A percentile compares a stretch with the other conserved stretches of the same genome.
Evolutionary conservation across 1,140 invertebrate genomes (phyloP).

Genomic region (Ectropis grisescens): DNA sequence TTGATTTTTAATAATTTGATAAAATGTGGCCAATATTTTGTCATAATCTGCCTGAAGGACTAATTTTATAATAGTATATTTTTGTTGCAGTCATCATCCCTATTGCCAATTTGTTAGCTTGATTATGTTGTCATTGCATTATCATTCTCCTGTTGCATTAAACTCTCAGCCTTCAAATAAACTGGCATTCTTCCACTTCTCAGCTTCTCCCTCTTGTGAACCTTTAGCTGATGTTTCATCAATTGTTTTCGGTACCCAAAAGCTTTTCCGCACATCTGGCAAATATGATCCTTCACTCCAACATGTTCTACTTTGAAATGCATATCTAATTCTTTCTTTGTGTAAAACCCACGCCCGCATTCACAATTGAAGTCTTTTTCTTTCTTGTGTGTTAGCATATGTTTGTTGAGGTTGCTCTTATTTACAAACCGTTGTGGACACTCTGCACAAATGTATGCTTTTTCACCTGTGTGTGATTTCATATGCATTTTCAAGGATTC

Average conservation of each 20-base stretch:
- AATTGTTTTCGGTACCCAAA: conserved; percentile 67
- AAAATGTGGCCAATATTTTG: too few relatives aligned
- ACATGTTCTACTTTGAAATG: conserved; percentile 64
- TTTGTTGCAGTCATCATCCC: too few relatives aligned
- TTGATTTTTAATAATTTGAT: too few relatives aligned
- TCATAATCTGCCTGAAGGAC: too few relatives aligned
- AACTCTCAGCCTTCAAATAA: conserved; percentile 29
- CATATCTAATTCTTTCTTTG: conserved; percentile 35
- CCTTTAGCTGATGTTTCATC: conserved; percentile 67
- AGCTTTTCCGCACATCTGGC: conserved; percentile 63
- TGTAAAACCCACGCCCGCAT: conserved; percentile 44
- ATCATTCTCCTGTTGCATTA: conserved; percentile 1
- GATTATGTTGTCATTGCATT: too few relatives aligned
- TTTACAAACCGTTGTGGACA: conserved; percentile 63
- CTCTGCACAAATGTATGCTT: conserved; percentile 61
- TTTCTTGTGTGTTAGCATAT: conserved; percentile 41
- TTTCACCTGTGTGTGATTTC: conserved; percentile 66
- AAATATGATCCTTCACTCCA: conserved; percentile 67
- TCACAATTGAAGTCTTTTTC: conserved; percentile 49
- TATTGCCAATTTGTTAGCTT: too few relatives aligned
- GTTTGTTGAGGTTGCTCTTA: conserved; percentile 68
- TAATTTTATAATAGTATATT: too few relatives aligned
- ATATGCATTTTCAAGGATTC: conserved; percentile 60
- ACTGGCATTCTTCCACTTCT: conserved; percentile 42
- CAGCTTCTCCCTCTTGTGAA: conserved; percentile 61